Base-by-base conservation (phyloP, 2,888 invertebrate genomes). In the Drosophila macrothrix region DNA sequence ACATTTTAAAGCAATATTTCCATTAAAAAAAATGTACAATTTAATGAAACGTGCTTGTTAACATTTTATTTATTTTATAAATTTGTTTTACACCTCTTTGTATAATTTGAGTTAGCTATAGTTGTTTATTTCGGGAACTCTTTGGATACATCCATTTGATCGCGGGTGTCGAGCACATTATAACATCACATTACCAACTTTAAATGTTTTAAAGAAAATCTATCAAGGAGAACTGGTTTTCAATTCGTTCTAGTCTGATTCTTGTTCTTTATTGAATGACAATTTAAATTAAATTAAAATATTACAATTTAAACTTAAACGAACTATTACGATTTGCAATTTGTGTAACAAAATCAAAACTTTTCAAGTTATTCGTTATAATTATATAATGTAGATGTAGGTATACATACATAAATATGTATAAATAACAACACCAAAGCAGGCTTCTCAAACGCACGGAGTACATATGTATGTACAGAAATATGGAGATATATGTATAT, bases 381-480 rank as follows among this genome's bases (percentile, higher is more conserved):
- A 66, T 53, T 49, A 60, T 65, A 59, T 70, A 43, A 52, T 62
- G 35, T 72, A 72, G 28, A 55, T 66, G 50, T 58, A 71, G 46
- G 63, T 37, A 67, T 70, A 80, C 56, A 78, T 64, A 70, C 33
- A 50, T 61, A 41, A 54, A 49, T 73, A 76, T 82, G 66, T 79
- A 87, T 84, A 69, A 64, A 88, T 82, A 83, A 83, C 88, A 83
- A 87, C 85, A 83, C 76, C 89, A 84, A 83, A 72, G 78, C 78
- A 72, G 83, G 78, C 67, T 83, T 75, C 14, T 46, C 37, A 62
- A 79, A 59, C 49, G 50, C 61, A 73, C 41, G 46, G 46, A 46
- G 58, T 53, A 73, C 56, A 56, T 53, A 41, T 29, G 43, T 65
- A 58, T 50, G 46, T 31, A 54, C 41, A 29, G 22, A 31, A 49